Base-by-base conservation (phyloP, 2,797 vertebrate genomes). In the Enteromius unitaeniatus region DNA sequence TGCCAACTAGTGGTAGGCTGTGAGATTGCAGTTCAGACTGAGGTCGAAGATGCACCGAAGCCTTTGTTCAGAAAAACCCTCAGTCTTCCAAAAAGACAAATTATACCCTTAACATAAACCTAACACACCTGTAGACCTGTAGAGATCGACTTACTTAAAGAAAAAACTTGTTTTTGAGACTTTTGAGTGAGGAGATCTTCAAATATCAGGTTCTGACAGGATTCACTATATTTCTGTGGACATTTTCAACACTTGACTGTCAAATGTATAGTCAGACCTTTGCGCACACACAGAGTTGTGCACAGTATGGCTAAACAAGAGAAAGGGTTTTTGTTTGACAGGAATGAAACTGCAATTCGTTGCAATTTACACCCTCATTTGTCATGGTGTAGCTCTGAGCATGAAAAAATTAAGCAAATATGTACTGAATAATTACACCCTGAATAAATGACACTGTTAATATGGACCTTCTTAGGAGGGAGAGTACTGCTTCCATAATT, bases 401-500 rank as follows among this genome's bases (percentile, higher is more conserved):
- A 31, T 82, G 79, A 75, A 86, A 84, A 81, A 64, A 73, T 34
- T 49, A 55, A 75, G 72, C 77, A 78, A 84, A 86, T 85, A 72
- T 83, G 68, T 85, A 74, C 73, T 76, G 74, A 88, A 85, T 85
- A 86, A 88, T 86, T 81, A 86, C 83, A 86, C 23, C 42, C 68
- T 49, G 34, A 76, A 85, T 85, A 85, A 80, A 88, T 84, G 78
- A 88, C 85, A 86, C 78, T 82, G 78, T 87, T 81, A 85, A 87
- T 88, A 84, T 73, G 84, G 78, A 37, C 81, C 67, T 87, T 86
- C 82, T 88, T 79, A 76, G 68, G 53, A 28, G 74, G 74, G 84
- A 87, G 78, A 81, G 85, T 81, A 85, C 74, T 81, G 37, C 83
- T 84, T 87, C 87, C 78, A 85, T 88, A 85, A 88, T 87, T 79